Evolutionary conservation across 2,113 vertebrate species (phyloP).

Genomic region (Thalassarche chlororhynchos): DNA sequence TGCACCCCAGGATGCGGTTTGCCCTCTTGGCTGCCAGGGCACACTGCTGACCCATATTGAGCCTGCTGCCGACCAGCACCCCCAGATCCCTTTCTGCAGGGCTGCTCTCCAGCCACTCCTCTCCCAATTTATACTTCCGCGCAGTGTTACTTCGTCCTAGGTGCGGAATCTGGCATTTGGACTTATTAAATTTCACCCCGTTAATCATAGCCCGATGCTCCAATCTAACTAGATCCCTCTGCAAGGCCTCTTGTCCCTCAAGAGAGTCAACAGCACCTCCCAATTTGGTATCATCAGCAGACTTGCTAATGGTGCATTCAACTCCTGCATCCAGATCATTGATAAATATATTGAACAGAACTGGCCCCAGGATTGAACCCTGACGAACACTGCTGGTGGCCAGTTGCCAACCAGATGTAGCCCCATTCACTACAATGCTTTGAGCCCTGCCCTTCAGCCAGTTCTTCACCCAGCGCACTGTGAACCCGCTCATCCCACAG

Average conservation of each 20-base stretch:
- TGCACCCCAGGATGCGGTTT: neutral
- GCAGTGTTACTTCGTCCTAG: accelerated
- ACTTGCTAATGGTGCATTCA: neutral
- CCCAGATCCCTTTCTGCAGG: neutral
- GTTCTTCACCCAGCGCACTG: neutral
- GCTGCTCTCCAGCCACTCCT: neutral
- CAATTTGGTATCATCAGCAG: neutral
- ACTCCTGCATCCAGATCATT: neutral
- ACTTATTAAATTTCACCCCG: neutral
- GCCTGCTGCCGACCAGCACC: neutral
- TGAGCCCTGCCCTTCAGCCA: neutral
- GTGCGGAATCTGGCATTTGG: neutral
- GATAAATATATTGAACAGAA: neutral
- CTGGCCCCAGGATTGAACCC: neutral
- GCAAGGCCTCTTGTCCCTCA: neutral
- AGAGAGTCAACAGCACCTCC: neutral
- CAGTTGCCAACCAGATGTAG: neutral
- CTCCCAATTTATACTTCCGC: neutral
- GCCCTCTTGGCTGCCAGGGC: neutral
- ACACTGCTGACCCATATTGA: neutral
- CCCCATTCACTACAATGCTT: neutral
- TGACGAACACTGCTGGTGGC: no score
- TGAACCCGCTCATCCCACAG: neutral
- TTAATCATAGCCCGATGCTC: neutral
- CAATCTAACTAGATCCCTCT: neutral